Conservation (phyloP, 2,113 vertebrate genomes). For the Pluvialis apricaria region DNA sequence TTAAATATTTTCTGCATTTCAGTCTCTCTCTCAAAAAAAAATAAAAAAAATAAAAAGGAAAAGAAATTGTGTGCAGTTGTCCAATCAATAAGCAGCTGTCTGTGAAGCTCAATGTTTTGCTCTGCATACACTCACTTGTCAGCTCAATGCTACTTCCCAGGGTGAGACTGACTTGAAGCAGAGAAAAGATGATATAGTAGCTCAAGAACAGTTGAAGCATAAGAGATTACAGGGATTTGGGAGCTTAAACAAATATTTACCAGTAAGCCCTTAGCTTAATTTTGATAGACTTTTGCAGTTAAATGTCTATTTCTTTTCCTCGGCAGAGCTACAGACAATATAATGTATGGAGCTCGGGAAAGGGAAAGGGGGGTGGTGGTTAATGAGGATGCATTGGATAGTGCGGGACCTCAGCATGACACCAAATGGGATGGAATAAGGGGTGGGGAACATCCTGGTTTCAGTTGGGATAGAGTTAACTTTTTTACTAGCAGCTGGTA, state of each 20-base stretch:
- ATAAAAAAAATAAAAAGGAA: not conserved
- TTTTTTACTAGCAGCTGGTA: not conserved
- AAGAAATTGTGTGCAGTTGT: not conserved
- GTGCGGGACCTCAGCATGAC: not conserved
- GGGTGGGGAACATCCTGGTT: not conserved
- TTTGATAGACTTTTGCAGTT: not conserved
- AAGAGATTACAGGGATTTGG: slow-evolving; percentile 4
- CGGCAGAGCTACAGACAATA: not conserved
- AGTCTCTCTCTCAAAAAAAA: not conserved
- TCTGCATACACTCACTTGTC: not conserved
- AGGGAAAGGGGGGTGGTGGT: not conserved
- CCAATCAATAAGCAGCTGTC: not conserved
- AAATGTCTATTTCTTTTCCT: not conserved
- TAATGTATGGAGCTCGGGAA: not conserved
- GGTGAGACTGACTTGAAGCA: not conserved
- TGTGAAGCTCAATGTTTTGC: not conserved
- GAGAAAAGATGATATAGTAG: not conserved
- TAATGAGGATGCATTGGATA: not conserved
- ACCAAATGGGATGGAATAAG: not conserved
- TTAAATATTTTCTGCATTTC: not conserved
- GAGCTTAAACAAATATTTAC: slow-evolving; percentile 27
- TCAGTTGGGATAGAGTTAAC: not conserved
- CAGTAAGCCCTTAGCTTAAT: not conserved
- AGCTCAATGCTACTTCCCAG: not conserved
- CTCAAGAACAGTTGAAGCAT: not conserved